A percentile compares a stretch with the other conserved stretches of the same genome.
Evolutionary conservation across 2,888 invertebrate species (phyloP).

Genomic region (Tetranychus piercei): DNA sequence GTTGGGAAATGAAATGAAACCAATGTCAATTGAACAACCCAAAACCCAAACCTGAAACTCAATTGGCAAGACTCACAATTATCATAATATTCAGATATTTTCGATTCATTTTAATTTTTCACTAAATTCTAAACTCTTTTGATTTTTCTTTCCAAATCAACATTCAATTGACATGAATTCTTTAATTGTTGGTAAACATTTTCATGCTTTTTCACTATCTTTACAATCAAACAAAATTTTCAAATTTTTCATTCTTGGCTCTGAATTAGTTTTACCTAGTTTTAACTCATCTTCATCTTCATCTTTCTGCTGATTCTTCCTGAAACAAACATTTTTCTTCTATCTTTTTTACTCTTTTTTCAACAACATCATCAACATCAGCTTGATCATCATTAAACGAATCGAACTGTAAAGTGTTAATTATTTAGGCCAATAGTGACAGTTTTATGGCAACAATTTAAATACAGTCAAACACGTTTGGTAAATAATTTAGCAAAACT

Average conservation of each 20-base stretch:
- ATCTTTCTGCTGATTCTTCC: background rate
- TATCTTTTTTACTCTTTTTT: too few relatives aligned
- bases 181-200: background rate
- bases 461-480: background rate
- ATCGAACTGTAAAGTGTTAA: slow-evolving; percentile 1
- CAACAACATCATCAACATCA: background rate
- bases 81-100: too few relatives aligned
- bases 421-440: background rate
- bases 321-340: background rate
- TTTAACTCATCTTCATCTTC: background rate
- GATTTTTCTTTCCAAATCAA: background rate
- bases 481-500: background rate
- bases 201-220: background rate
- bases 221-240: background rate
- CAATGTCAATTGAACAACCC: too few relatives aligned
- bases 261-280: background rate
- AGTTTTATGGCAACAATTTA: background rate
- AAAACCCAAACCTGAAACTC: too few relatives aligned
- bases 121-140: too few relatives aligned
- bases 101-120: too few relatives aligned
- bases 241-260: background rate
- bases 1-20: too few relatives aligned
- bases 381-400: background rate
- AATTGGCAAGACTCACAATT: too few relatives aligned
- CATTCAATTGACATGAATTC: background rate